Evolutionary conservation across 2,113 vertebrate genomes (phyloP).

Genomic region (Tragelaphus imberbis): DNA sequence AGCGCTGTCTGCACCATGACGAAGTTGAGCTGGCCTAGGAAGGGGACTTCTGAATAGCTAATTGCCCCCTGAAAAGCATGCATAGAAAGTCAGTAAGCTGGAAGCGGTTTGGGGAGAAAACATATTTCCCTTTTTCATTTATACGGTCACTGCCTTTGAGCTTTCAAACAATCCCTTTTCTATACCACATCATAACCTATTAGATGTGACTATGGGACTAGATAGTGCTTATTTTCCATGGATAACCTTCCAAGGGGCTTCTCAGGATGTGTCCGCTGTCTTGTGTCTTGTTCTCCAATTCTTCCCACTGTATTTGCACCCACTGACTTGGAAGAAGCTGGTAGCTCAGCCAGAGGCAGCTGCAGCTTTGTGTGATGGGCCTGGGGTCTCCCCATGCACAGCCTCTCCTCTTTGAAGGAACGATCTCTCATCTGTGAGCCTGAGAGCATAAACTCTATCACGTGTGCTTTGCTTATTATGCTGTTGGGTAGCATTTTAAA

Average conservation of each 20-base stretch:
- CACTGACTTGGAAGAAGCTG: background rate
- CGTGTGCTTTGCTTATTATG: background rate
- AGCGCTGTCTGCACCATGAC: background rate
- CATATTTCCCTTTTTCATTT: background rate
- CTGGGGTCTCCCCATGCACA: background rate
- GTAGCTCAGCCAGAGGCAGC: conserved; percentile 30
- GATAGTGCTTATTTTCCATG: background rate
- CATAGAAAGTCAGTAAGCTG: conserved; percentile 37
- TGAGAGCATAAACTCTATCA: background rate
- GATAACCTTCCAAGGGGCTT: background rate
- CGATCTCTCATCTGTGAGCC: background rate
- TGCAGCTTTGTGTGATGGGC: conserved; percentile 30
- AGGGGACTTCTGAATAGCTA: conserved; percentile 41
- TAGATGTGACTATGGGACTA: background rate
- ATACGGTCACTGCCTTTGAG: background rate
- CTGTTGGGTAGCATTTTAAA: background rate
- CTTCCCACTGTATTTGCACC: conserved; percentile 16
- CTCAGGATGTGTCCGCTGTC: background rate
- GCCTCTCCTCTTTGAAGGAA: background rate
- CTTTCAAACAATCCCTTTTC: background rate
- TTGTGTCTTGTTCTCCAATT: background rate
- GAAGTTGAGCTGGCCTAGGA: conserved; percentile 11
- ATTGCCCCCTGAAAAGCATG: conserved; percentile 31
- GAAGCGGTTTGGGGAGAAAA: background rate
- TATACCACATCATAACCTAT: background rate